These are phyloP conservation scores for Cyphomyrus discorhynchus DNA, from an alignment of 2,113 vertebrate species.

Conservation along the genomic window DNA sequence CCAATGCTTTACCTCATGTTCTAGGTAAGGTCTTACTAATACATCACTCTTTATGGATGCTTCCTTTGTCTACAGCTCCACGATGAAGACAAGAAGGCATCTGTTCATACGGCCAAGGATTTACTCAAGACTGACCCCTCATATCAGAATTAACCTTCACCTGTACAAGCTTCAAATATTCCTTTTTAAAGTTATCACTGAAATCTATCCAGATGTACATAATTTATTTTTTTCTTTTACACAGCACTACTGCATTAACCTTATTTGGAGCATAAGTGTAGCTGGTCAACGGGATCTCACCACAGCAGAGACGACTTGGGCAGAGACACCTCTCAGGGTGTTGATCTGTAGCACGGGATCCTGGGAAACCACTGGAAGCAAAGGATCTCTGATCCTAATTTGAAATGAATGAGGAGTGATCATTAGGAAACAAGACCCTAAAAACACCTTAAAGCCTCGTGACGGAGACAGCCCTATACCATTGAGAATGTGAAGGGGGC, in stretches of 20 bases:
- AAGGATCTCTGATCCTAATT: conserved; percentile 22
- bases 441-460: neutral
- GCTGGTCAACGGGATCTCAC: neutral
- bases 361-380: conserved; percentile 7
- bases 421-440: neutral
- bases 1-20: neutral
- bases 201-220: neutral
- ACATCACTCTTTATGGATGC: neutral
- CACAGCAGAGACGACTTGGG: conserved; percentile 21
- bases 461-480: neutral
- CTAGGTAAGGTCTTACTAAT: neutral
- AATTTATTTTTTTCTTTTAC: neutral
- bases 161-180: neutral
- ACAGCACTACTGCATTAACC: neutral
- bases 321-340: conserved; percentile 19
- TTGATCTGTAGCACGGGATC: conserved; percentile 9
- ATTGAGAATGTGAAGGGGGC: neutral
- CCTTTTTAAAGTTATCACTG: neutral
- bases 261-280: neutral
- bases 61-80: neutral
- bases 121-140: neutral
- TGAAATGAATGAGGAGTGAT: neutral
- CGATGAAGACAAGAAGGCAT: neutral
- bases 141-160: neutral
- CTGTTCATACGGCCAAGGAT: neutral